Percentiles rank a stretch among this genome's conserved stretches.
phyloP scores from a whole-genome alignment of 2,797 vertebrate genomes.

The Malacoraja senta region DNA sequence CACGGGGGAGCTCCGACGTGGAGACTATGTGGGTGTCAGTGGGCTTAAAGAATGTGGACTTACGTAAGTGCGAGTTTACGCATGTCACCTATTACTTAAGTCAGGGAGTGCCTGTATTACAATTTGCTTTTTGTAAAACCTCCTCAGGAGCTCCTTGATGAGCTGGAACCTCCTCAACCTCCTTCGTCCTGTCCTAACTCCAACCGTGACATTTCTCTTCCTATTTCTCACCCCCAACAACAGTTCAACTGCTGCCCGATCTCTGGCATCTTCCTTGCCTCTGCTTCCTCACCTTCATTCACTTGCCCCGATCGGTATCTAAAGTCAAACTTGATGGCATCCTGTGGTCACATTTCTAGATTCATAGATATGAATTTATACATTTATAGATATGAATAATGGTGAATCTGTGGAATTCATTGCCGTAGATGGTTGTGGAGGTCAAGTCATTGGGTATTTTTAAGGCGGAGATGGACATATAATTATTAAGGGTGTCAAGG shows the following conservation, averaged over 20 bases:
- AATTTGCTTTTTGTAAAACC: not conserved
- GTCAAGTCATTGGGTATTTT: too few species aligned
- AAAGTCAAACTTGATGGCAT: not conserved
- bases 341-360: not conserved
- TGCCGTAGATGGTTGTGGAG: too few species aligned
- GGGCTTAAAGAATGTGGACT: too few species aligned
- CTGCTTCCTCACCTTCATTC: not conserved
- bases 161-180: not conserved
- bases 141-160: not conserved
- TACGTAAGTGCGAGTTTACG: too few species aligned
- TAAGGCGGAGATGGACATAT: too few species aligned
- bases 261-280: not conserved
- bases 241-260: not conserved
- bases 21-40: too few species aligned
- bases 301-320: not conserved
- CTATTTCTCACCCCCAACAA: not conserved
- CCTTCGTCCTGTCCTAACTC: not conserved
- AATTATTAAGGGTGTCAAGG: too few species aligned
- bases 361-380: not conserved
- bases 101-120: too few species aligned
- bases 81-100: too few species aligned
- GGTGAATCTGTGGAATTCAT: too few species aligned
- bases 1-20: too few species aligned
- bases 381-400: too few species aligned
- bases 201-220: not conserved